Conservation (phyloP, 2,113 vertebrate genomes). For the Hipposideros armiger region DNA sequence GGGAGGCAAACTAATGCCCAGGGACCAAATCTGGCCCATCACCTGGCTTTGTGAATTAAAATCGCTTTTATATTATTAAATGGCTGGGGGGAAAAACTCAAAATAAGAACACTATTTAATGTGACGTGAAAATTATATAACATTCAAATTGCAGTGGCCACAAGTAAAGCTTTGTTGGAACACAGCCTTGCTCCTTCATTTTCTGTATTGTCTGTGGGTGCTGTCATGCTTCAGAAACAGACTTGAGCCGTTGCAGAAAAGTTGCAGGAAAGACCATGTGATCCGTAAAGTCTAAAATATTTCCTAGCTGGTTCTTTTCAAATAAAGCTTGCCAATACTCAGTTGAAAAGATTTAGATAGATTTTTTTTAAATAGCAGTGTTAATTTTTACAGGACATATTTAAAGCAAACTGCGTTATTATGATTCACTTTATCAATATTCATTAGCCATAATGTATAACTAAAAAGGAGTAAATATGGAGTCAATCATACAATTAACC, state of each 20-base stretch:
- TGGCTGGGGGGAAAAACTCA: not conserved
- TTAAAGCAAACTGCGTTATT: not conserved
- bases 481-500: not conserved
- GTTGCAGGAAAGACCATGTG: not conserved
- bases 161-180: not conserved
- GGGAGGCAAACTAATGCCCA: not conserved
- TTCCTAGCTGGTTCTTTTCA: not conserved
- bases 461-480: not conserved
- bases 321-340: not conserved
- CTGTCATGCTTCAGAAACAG: not conserved
- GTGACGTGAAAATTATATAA: not conserved
- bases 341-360: not conserved
- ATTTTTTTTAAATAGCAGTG: not conserved
- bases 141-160: not conserved
- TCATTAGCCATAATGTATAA: not conserved
- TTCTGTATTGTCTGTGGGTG: not conserved
- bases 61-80: not conserved
- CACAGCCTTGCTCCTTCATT: not conserved
- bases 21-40: not conserved
- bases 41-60: not conserved
- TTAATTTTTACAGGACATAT: not conserved
- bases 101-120: not conserved
- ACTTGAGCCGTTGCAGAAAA: not conserved
- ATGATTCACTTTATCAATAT: not conserved
- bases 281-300: not conserved